These are phyloP conservation scores for Chymomyza caudatula DNA, from an alignment of 2,888 invertebrate species.

Conservation along the genomic window DNA sequence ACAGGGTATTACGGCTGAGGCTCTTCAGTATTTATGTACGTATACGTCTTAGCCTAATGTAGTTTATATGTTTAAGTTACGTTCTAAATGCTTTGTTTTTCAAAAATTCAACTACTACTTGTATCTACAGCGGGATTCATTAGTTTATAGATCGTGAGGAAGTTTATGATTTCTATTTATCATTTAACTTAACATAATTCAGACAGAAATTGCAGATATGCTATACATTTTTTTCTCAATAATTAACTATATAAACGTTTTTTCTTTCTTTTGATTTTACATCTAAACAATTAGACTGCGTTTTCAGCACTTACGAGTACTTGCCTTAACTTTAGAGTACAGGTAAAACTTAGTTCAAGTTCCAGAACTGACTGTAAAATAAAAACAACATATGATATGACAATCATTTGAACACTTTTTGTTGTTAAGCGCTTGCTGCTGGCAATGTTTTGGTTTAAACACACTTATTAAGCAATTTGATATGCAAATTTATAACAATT, in stretches of 20 bases:
- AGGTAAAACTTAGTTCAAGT: constrained; percentile 10
- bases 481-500: constrained; percentile 67
- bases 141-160: constrained; percentile 51
- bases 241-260: background rate
- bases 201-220: background rate
- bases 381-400: constrained; percentile 48
- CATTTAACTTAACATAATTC: constrained; percentile 7
- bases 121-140: constrained; percentile 59
- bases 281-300: constrained; percentile 17
- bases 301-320: background rate
- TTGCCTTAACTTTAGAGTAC: background rate
- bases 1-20: background rate
- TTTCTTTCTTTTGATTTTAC: constrained; percentile 28
- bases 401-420: constrained; percentile 49
- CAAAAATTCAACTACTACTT: constrained; percentile 45
- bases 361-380: background rate
- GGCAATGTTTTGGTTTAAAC: background rate
- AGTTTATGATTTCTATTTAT: constrained; percentile 51
- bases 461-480: constrained; percentile 35
- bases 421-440: constrained; percentile 32
- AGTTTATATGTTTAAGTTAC: background rate
- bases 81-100: constrained; percentile 4
- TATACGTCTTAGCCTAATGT: constrained; percentile 10
- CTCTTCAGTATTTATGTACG: background rate
- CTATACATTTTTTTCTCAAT: background rate